These are phyloP conservation scores for Hanleya hanleyi DNA, from an alignment of 2,888 invertebrate species.

Conservation along the genomic window DNA sequence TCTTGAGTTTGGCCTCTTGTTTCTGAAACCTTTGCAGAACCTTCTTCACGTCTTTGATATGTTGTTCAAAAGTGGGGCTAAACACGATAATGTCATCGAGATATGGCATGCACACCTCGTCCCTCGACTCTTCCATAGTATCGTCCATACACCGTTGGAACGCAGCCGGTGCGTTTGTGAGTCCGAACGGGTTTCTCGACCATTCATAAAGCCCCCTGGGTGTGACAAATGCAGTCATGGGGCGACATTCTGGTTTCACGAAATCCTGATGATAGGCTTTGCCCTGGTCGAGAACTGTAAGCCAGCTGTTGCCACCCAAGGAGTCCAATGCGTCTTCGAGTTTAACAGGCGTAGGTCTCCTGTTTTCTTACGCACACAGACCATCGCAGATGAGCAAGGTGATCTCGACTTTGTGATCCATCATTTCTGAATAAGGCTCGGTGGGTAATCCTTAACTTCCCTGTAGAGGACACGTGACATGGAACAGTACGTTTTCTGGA, in stretches of 20 bases:
- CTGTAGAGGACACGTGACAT: conserved; percentile 35
- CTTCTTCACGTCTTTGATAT: too few species aligned
- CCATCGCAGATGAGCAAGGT: neutral
- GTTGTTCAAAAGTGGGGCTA: too few species aligned
- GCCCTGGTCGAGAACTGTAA: conserved; percentile 23
- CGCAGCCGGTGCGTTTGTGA: conserved; percentile 27
- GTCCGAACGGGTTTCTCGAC: conserved; percentile 26
- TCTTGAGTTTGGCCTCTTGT: neutral
- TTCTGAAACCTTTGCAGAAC: too few species aligned
- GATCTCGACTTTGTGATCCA: conserved; percentile 28
- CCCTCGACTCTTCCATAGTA: conserved; percentile 11
- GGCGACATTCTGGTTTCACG: too few species aligned
- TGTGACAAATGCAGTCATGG: conserved; percentile 9
- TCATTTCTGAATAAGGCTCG: conserved; percentile 24
- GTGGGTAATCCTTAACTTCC: conserved; percentile 42
- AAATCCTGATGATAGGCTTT: conserved; percentile 31
- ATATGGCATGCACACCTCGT: conserved; percentile 14
- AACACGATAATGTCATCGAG: too few species aligned
- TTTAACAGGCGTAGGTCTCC: conserved; percentile 23
- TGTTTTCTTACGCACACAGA: conserved; percentile 9
- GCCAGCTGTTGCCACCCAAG: conserved; percentile 28
- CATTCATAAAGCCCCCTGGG: conserved; percentile 33
- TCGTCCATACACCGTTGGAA: conserved; percentile 19
- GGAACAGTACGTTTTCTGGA: conserved; percentile 30
- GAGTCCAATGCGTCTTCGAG: conserved; percentile 24